Evolutionary conservation across 2,888 invertebrate genomes (phyloP).

Genomic region (Drosophila quasianomalipes): DNA sequence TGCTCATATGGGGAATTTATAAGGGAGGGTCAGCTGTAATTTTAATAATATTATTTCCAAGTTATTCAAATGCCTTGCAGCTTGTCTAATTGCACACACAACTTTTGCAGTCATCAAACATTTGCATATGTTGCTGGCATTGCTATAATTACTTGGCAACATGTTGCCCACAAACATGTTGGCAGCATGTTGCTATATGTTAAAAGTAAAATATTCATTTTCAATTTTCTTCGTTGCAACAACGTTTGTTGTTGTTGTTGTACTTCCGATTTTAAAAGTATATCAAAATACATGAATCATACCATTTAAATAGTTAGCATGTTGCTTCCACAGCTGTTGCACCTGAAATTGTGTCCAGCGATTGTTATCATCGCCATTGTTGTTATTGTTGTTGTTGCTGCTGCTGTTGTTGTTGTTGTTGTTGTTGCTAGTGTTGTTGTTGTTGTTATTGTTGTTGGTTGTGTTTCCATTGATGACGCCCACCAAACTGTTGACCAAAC

Average conservation of each 20-base stretch:
- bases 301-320: constrained; percentile 86
- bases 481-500: constrained; percentile 77
- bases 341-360: constrained; percentile 86
- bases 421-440: constrained; percentile 55
- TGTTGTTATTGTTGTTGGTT: constrained; percentile 57
- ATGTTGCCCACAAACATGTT: not conserved
- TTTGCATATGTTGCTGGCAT: not conserved
- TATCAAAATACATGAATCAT: constrained; percentile 53
- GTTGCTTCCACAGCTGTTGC: constrained; percentile 85
- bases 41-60: not conserved
- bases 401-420: constrained; percentile 51
- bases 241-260: not conserved
- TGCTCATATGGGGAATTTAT: not conserved
- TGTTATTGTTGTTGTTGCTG: constrained; percentile 52
- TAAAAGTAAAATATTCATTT: not conserved
- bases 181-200: constrained; percentile 1
- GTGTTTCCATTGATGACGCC: constrained; percentile 67
- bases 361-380: constrained; percentile 81
- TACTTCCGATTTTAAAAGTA: constrained; percentile 4
- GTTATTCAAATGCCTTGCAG: not conserved
- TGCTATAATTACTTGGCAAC: not conserved
- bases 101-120: not conserved
- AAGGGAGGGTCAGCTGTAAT: not conserved
- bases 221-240: constrained; percentile 2
- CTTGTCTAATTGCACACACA: too few species aligned